Conservation (phyloP, 1,140 invertebrate species). For the Brachystomella parvula region DNA sequence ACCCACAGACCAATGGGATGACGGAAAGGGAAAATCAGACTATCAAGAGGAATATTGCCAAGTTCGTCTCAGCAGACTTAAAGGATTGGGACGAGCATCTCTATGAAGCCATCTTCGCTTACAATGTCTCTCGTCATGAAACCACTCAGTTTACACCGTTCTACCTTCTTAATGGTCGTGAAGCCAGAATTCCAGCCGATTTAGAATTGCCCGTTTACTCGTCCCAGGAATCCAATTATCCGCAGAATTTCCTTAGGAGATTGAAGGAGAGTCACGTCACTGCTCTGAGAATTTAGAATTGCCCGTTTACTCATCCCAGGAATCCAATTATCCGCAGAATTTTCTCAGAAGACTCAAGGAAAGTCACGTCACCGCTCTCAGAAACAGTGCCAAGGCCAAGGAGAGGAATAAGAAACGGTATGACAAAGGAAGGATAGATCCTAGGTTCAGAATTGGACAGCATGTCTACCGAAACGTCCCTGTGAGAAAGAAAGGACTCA, state of each 20-base stretch:
- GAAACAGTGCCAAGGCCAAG: not conserved
- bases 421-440: not conserved
- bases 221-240: not conserved
- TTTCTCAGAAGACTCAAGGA: not conserved
- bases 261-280: not conserved
- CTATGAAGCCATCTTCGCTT: conserved; percentile 43
- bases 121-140: conserved; percentile 45
- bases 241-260: not conserved
- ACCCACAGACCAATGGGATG: conserved; percentile 12
- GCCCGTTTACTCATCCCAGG: no score
- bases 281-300: not conserved
- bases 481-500: not conserved
- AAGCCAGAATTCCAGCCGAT: conserved; percentile 39
- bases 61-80: conserved; percentile 41
- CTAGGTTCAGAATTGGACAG: not conserved
- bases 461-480: not conserved
- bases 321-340: no score
- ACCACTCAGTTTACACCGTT: conserved; percentile 43
- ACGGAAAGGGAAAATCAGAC: conserved; percentile 4
- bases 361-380: not conserved
- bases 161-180: conserved; percentile 45
- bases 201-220: not conserved
- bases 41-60: conserved; percentile 3
- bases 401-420: not conserved
- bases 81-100: conserved; percentile 46